Evolutionary conservation across 2,113 vertebrate genomes (phyloP).

Genomic region (Lanius collurio): DNA sequence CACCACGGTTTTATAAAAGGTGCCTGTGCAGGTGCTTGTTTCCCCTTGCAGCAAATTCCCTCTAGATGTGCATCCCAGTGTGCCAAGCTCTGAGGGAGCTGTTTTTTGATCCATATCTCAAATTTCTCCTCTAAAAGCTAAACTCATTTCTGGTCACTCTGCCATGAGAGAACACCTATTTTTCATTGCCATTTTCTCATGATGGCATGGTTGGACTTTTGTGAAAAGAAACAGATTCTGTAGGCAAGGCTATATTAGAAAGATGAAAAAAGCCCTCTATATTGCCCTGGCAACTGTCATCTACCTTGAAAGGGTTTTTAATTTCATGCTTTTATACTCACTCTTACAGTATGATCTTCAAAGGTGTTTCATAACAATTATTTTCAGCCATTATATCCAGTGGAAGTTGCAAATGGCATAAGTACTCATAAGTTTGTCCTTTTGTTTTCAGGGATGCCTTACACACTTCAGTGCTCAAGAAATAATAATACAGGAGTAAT

Average conservation of each 20-base stretch:
- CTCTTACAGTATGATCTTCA: background rate
- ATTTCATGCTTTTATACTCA: background rate
- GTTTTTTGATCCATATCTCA: background rate
- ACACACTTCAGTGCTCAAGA: background rate
- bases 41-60: background rate
- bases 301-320: background rate
- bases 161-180: background rate
- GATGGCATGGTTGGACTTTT: background rate
- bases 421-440: background rate
- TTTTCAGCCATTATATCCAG: conserved; percentile 2
- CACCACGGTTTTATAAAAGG: background rate
- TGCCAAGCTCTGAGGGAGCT: background rate
- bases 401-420: background rate
- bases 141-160: background rate
- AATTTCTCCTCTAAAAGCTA: background rate
- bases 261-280: background rate
- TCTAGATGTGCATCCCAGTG: background rate
- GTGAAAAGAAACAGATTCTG: background rate
- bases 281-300: conserved; percentile 27
- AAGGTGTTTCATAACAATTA: background rate
- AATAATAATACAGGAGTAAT: background rate
- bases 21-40: background rate
- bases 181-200: background rate
- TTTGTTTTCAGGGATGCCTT: background rate
- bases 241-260: background rate